phyloP scores from a whole-genome alignment of 2,888 invertebrate species.

The Eupithecia insigniata region DNA sequence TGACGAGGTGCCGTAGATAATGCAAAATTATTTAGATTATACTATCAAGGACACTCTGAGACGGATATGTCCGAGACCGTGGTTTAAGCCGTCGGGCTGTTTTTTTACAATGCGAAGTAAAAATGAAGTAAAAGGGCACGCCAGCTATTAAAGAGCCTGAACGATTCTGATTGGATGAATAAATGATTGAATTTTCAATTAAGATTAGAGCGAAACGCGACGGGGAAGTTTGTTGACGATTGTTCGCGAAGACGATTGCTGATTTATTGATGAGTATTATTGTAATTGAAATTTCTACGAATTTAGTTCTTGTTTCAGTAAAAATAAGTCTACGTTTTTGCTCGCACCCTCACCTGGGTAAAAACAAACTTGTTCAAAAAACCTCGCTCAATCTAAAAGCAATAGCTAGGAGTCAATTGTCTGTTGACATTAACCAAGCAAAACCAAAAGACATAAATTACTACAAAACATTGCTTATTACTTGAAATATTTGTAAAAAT shows the following conservation, averaged over 20 bases:
- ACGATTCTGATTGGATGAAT: conserved; percentile 78
- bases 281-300: conserved; percentile 33
- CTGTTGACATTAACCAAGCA: background rate
- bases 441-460: background rate
- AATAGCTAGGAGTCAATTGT: background rate
- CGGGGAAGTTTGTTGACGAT: conserved; percentile 73
- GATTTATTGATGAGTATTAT: conserved; percentile 51
- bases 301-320: conserved; percentile 9
- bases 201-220: conserved; percentile 70
- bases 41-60: no score
- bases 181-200: conserved; percentile 83
- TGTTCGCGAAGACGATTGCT: conserved; percentile 54
- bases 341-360: background rate
- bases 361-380: background rate
- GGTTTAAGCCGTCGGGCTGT: background rate
- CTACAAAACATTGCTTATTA: background rate
- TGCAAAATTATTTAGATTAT: no score
- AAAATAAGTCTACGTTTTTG: background rate
- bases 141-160: conserved; percentile 73
- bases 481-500: background rate
- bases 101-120: conserved; percentile 61
- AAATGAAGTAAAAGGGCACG: conserved; percentile 70
- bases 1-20: no score
- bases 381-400: background rate
- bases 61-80: background rate